Conservation (phyloP, 2,113 vertebrate species). For the Pseudopodoces humilis region DNA sequence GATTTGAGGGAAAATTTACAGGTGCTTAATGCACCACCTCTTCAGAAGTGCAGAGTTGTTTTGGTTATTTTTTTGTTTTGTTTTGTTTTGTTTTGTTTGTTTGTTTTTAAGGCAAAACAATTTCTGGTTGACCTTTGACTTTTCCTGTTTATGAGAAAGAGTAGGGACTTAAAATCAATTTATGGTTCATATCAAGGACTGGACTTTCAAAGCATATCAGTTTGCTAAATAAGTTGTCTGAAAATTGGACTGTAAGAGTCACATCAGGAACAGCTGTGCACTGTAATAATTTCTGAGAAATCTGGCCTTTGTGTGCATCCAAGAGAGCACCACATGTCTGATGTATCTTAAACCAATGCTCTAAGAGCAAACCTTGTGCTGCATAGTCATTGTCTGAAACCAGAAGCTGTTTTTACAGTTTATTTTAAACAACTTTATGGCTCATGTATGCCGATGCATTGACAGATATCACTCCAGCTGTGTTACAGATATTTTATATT, state of each 20-base stretch:
- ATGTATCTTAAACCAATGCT: background rate
- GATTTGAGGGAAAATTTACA: background rate
- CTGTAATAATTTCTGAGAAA: background rate
- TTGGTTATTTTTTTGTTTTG: background rate
- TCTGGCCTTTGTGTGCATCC: background rate
- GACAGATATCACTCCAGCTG: conserved; percentile 9
- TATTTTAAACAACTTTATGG: background rate
- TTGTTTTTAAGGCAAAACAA: background rate
- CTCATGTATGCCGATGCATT: background rate
- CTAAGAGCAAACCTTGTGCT: background rate
- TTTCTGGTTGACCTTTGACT: background rate
- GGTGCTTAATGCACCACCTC: background rate
- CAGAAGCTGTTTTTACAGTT: background rate
- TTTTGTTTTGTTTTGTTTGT: background rate
- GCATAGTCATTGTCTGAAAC: background rate
- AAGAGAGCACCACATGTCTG: fast-evolving
- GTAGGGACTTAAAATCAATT: background rate
- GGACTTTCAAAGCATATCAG: background rate
- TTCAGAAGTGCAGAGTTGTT: background rate
- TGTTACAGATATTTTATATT: background rate
- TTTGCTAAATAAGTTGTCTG: background rate
- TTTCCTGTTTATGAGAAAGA: background rate
- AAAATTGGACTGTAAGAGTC: background rate
- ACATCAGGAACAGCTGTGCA: background rate
- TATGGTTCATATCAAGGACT: background rate